phyloP scores from a whole-genome alignment of 2,113 vertebrate genomes.

The Pampusana beccarii region DNA sequence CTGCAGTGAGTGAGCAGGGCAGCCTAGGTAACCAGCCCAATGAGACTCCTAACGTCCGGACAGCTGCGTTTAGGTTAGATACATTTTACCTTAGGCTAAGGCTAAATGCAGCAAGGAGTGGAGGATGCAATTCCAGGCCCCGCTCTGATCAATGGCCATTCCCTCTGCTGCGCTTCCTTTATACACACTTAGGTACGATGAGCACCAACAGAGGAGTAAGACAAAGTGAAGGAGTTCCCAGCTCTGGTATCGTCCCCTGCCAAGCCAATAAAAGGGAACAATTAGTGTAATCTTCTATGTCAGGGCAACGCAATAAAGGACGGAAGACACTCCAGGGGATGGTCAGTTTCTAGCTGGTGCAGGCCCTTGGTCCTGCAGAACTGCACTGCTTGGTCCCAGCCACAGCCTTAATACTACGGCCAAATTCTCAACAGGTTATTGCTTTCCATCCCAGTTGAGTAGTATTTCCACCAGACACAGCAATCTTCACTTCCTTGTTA shows the following conservation, averaged over 20 bases:
- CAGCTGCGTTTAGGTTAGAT: fast-evolving
- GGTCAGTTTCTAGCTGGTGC: neutral
- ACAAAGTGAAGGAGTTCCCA: neutral
- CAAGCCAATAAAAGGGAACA: neutral
- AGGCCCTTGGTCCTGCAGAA: neutral
- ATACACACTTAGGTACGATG: fast-evolving
- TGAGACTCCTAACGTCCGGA: fast-evolving
- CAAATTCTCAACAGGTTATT: neutral
- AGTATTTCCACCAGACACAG: neutral
- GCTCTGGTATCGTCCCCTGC: neutral
- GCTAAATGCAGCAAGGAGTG: neutral
- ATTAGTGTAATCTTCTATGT: neutral
- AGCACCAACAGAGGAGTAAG: neutral
- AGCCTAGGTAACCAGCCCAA: neutral
- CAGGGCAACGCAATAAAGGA: neutral
- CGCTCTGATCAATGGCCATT: neutral
- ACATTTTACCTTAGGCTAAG: neutral
- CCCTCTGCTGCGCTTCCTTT: neutral
- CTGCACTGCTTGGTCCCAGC: neutral
- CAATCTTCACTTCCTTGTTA: neutral
- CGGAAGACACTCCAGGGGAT: neutral
- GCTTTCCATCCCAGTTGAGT: neutral
- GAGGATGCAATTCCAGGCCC: neutral
- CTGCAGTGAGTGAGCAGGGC: neutral
- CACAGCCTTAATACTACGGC: neutral